Base-by-base conservation (phyloP, 2,797 vertebrate genomes). In the Brachyrhaphis roseni region DNA sequence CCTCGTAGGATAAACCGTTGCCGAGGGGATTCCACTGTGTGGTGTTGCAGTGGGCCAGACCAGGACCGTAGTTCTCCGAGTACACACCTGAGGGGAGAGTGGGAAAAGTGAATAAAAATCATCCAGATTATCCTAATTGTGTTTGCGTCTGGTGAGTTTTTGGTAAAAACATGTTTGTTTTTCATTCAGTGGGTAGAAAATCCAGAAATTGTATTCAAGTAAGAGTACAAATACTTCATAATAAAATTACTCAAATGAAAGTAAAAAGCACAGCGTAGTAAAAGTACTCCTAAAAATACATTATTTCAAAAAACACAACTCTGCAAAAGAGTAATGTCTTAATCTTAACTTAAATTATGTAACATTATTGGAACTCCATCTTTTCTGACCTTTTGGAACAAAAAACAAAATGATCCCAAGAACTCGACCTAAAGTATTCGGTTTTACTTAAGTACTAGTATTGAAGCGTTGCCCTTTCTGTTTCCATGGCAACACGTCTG, bases 1-100 rank as follows among this genome's bases (percentile, higher is more conserved):
- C 97, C 91, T 99, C 97, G 0, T 98, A 98, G 0, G 97, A 97
- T 73, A 99, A 84, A 0, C 96, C 96, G 0, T 82, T 96, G 2
- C 97, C 98, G 5, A 93, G 11, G 0, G 95, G 95, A 82, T 99
- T 99, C 98, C 98, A 99, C 51, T 85, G 0, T 0, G 94, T 95
- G 0, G 0, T 0, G 0, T 94, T 96, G 90, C 98, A 99, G 86
- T 97, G 95, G 0, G 98, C 96, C 45, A 96, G 86, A 49, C 95
- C 78, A 0, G 97, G 90, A 13, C 96, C 98, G 0, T 98, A 97
- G 1, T 28, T 87, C 78, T 93, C 92, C 0, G 96, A 95, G 83
- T 99, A 99, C 7, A 98, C 84, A 0, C 98, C 98, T 99, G 83
- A 64, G 34, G 31, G 45, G 16, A 66, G 12, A 26, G 26, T 3